Percentiles rank a stretch among this genome's conserved stretches.
Evolutionary conservation across 2,113 vertebrate genomes (phyloP).

Genomic region (Rana temporaria): DNA sequence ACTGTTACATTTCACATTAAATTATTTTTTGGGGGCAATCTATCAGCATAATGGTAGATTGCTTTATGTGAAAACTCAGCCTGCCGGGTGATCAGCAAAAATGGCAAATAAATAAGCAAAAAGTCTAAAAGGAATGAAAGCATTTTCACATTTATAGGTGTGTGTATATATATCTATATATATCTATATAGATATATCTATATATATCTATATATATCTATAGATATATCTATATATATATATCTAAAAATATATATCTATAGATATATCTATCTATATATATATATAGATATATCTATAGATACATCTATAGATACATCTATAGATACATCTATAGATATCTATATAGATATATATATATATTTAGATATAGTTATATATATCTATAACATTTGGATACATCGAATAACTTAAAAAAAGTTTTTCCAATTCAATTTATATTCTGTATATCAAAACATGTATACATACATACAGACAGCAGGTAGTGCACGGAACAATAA

Average conservation of each 20-base stretch:
- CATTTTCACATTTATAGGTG: neutral
- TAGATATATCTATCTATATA: neutral
- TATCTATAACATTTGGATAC: too few species aligned
- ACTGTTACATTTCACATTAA: neutral
- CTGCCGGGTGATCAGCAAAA: neutral
- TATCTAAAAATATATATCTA: too few species aligned
- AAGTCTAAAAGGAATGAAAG: neutral
- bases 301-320: too few species aligned
- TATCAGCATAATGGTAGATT: neutral
- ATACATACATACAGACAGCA: neutral
- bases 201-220: neutral
- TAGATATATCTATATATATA: conserved; percentile 12
- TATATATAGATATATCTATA: neutral
- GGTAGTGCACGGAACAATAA: neutral
- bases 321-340: neutral
- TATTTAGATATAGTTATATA: too few species aligned
- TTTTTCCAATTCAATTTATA: too few species aligned
- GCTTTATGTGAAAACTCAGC: neutral
- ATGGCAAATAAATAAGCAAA: neutral
- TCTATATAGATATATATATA: conserved; percentile 5
- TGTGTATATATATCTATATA: neutral
- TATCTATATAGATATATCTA: conserved; percentile 2
- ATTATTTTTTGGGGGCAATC: neutral
- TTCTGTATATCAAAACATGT: neutral
- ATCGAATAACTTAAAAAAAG: too few species aligned